Percentiles rank a stretch among this genome's conserved stretches.
Evolutionary conservation across 2,113 vertebrate genomes (phyloP).

Genomic region (Galeopterus variegatus): DNA sequence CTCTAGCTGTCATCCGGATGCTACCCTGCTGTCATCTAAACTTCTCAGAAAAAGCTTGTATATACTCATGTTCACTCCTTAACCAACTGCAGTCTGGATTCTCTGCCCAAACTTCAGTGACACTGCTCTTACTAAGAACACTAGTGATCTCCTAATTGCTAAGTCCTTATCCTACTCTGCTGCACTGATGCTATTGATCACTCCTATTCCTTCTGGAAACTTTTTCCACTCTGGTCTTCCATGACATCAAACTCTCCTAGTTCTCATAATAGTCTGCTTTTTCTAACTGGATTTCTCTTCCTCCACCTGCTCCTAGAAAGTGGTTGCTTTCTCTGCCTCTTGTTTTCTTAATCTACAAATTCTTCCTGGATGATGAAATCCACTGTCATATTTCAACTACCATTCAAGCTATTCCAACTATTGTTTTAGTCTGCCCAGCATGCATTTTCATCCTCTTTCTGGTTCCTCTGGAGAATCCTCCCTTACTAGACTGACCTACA

Average conservation of each 20-base stretch:
- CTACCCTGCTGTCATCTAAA: not conserved
- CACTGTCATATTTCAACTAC: not conserved
- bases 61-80: not conserved
- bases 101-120: not conserved
- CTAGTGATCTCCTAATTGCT: not conserved
- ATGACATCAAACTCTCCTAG: not conserved
- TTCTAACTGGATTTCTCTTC: not conserved
- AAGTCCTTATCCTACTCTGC: not conserved
- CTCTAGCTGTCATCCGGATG: not conserved
- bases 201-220: not conserved
- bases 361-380: not conserved
- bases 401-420: not conserved
- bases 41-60: not conserved
- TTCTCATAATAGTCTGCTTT: not conserved
- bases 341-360: not conserved
- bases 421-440: not conserved
- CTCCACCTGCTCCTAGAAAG: not conserved
- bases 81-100: not conserved
- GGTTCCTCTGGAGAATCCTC: constrained; percentile 1
- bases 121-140: not conserved
- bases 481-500: not conserved
- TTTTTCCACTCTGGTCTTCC: not conserved
- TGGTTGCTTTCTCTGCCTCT: not conserved
- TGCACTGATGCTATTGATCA: not conserved
- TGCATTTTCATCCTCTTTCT: not conserved